Base-by-base conservation (phyloP, 2,797 vertebrate genomes). In the Urosaurus nigricauda region DNA sequence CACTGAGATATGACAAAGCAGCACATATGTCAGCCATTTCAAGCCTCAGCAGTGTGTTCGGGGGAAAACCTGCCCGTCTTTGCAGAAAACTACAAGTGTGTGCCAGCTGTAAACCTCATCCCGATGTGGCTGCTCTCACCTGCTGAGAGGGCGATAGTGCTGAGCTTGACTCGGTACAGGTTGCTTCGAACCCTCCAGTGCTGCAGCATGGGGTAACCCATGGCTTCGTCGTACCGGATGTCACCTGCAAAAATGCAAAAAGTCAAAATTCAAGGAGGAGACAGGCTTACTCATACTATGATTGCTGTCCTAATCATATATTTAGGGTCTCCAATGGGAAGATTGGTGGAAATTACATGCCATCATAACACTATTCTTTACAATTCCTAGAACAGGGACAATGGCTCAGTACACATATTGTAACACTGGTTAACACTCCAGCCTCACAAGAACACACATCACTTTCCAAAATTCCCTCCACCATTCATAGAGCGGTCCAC, bases 101-200 rank as follows among this genome's bases (percentile, higher is more conserved):
- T 79, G 70, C 63, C 11, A n/a, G 2, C 0, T 8, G 0, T 0
- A 5, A 21, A 58, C 51, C 2, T 56, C 4, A 2, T 1, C 9
- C 3, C 0, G 2, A 24, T 0, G 0, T 3, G 2, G 77, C 0
- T 14, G 63, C n/a, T 78, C 97, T 97, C 95, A 99, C 99, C 99
- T 98, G 98, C 95, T 2, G 98, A 98, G 65, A 99, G 97, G 3
- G 98, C 99, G 95, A 99, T 99, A 92, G 98, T 98, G 95, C 98
- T 99, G 90, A 99, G 98, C 93, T 99, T 99, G 94, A 99, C 99
- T 88, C 97, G 98, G 97, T 99, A 99, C 65, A 99, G 97, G 95
- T 99, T 99, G 97, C 99, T 99, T 58, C 98, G 97, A 47, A 99
- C 99, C 78, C 98, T 96, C 99, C 99, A 99, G 93, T 98, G 98